These are phyloP conservation scores for Propithecus perrieri DNA, from an alignment of 2,797 vertebrate genomes.

Conservation along the genomic window DNA sequence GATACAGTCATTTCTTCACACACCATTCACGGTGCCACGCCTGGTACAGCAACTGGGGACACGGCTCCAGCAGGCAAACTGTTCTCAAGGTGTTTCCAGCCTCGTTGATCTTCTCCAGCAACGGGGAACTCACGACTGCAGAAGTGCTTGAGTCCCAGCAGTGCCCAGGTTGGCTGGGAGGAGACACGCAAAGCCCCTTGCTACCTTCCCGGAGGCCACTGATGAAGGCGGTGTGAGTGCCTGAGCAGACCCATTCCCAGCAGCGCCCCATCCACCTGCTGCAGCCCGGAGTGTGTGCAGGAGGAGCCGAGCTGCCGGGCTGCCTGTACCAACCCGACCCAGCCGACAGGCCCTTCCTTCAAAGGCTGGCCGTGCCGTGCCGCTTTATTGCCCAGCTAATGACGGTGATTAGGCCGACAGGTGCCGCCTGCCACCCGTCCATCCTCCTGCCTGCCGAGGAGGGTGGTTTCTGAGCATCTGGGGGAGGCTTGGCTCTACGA, in stretches of 20 bases:
- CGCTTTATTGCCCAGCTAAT: slow-evolving; percentile 85
- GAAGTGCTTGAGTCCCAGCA: background rate
- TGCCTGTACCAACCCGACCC: slow-evolving; percentile 63
- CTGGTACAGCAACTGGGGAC: background rate
- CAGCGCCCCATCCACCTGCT: slow-evolving; percentile 2
- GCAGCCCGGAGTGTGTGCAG: background rate
- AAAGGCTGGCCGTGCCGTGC: slow-evolving; percentile 82
- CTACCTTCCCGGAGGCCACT: background rate
- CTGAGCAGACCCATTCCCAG: background rate
- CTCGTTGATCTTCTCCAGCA: background rate
- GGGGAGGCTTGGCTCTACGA: background rate
- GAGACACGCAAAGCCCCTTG: background rate
- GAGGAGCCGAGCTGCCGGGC: background rate
- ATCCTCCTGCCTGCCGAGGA: slow-evolving; percentile 35
- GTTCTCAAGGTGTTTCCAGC: background rate
- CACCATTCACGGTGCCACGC: background rate
- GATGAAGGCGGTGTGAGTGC: background rate
- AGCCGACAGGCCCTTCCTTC: slow-evolving; percentile 83
- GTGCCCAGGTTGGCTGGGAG: background rate
- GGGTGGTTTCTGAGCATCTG: background rate
- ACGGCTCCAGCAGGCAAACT: background rate
- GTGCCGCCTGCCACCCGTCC: slow-evolving; percentile 69
- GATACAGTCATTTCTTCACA: background rate
- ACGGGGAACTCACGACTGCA: background rate
- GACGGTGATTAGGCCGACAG: slow-evolving; percentile 84